phyloP scores from a whole-genome alignment of 2,113 vertebrate genomes.

The Coregonus clupeaformis region DNA sequence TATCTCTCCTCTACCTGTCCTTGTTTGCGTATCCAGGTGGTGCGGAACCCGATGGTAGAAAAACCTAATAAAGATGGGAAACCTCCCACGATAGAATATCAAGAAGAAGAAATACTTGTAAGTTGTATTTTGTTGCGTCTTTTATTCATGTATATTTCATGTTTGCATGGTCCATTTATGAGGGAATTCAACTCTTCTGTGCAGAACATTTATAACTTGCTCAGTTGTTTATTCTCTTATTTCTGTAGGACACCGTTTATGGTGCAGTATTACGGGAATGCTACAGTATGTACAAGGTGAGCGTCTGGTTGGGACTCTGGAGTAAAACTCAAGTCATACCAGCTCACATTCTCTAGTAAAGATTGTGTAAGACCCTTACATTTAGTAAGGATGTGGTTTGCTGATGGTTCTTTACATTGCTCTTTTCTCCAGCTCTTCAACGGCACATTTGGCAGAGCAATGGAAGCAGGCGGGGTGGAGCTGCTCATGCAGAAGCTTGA shows the following conservation, averaged over 20 bases:
- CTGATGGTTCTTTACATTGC: not conserved
- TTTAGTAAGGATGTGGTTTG: not conserved
- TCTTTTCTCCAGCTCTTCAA: constrained; percentile 86
- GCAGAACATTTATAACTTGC: not conserved
- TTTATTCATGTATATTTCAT: not conserved
- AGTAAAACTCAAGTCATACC: not conserved
- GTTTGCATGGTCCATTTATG: not conserved
- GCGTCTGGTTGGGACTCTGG: constrained; percentile 5
- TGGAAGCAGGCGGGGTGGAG: constrained; percentile 90
- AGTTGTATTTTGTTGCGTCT: constrained; percentile 44
- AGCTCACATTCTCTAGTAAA: not conserved
- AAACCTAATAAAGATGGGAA: constrained; percentile 94
- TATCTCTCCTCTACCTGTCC: not conserved
- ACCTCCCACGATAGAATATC: constrained; percentile 87
- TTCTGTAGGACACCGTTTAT: constrained; percentile 92
- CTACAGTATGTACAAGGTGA: constrained; percentile 99
- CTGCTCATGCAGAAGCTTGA: constrained; percentile 91
- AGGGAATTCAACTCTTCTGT: not conserved
- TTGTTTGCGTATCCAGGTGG: constrained; percentile 77
- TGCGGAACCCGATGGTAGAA: constrained; percentile 93
- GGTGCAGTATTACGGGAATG: constrained; percentile 92
- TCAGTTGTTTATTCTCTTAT: not conserved
- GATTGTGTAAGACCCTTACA: not conserved
- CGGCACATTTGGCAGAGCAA: constrained; percentile 86
- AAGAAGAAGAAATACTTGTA: constrained; percentile 96